Conservation (phyloP, 2,888 invertebrate species). For the Herminia tarsipennalis region DNA sequence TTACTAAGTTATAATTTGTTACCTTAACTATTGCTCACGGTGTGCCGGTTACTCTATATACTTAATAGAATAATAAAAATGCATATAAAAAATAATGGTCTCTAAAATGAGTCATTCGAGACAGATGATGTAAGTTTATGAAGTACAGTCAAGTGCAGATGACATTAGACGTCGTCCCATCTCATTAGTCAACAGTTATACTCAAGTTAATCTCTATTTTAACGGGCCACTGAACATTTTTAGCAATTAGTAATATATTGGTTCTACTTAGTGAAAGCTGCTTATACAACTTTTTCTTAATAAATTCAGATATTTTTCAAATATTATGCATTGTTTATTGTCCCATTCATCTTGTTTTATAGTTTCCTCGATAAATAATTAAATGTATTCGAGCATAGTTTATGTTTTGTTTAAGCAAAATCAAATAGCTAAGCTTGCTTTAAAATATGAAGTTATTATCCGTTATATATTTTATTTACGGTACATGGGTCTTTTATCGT, state of each 20-base stretch:
- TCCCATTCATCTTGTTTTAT: slow-evolving; percentile 43
- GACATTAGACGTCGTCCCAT: slow-evolving; percentile 30
- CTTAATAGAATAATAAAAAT: slow-evolving; percentile 8
- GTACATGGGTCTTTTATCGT: slow-evolving; percentile 18
- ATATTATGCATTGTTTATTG: slow-evolving; percentile 44
- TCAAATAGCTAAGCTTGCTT: slow-evolving; percentile 17
- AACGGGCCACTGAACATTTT: slow-evolving; percentile 45
- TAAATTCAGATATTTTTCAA: slow-evolving; percentile 23
- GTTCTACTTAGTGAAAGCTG: slow-evolving; percentile 45
- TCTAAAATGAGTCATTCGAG: slow-evolving; percentile 41
- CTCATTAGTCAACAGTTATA: slow-evolving; percentile 53
- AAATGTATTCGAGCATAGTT: slow-evolving; percentile 26
- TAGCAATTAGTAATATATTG: slow-evolving; percentile 42
- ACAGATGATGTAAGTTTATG: slow-evolving; percentile 43
- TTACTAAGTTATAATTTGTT: background rate
- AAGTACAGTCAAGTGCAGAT: slow-evolving; percentile 23
- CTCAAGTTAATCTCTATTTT: slow-evolving; percentile 30
- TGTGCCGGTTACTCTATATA: background rate
- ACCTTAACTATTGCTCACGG: background rate
- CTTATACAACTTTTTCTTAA: slow-evolving; percentile 41
- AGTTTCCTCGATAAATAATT: slow-evolving; percentile 39
- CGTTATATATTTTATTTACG: slow-evolving; percentile 32
- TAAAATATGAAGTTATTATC: slow-evolving; percentile 18
- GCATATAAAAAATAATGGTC: slow-evolving; percentile 39
- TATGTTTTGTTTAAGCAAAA: slow-evolving; percentile 36